phyloP scores from a whole-genome alignment of 2,888 invertebrate species.

The Cerceris ruficornis region DNA sequence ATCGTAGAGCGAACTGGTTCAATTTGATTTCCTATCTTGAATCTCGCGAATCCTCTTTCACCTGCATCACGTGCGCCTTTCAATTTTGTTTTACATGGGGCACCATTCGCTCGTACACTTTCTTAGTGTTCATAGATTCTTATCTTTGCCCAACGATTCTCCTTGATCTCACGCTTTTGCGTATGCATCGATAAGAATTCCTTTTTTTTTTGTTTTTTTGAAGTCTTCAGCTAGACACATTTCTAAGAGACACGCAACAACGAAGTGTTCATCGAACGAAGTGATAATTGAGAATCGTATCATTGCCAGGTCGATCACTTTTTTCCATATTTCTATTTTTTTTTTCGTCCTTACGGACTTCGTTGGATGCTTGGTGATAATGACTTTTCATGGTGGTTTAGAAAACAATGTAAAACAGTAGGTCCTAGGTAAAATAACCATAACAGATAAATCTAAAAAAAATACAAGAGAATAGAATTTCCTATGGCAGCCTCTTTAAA shows the following conservation, averaged over 20 bases:
- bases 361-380: no score
- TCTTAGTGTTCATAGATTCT: constrained; percentile 40
- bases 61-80: constrained; percentile 49
- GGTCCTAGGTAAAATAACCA: no score
- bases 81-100: constrained; percentile 17
- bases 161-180: constrained; percentile 18
- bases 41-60: constrained; percentile 57
- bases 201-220: constrained; percentile 12
- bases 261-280: constrained; percentile 57
- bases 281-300: no score
- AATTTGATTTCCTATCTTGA: constrained; percentile 64
- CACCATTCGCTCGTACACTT: constrained; percentile 28
- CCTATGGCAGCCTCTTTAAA: no score
- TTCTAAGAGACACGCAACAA: constrained; percentile 77
- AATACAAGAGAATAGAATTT: no score
- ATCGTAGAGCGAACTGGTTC: constrained; percentile 58
- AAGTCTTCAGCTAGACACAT: constrained; percentile 60
- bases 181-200: constrained; percentile 54
- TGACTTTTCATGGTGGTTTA: no score
- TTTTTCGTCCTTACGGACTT: no score
- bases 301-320: no score
- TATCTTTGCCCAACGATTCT: constrained; percentile 15
- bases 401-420: no score
- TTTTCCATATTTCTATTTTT: no score
- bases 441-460: no score